Percentiles rank a stretch among this genome's conserved stretches.
Conservation (phyloP, 2,797 vertebrate genomes). For the Hozukius guyotensis region DNA sequence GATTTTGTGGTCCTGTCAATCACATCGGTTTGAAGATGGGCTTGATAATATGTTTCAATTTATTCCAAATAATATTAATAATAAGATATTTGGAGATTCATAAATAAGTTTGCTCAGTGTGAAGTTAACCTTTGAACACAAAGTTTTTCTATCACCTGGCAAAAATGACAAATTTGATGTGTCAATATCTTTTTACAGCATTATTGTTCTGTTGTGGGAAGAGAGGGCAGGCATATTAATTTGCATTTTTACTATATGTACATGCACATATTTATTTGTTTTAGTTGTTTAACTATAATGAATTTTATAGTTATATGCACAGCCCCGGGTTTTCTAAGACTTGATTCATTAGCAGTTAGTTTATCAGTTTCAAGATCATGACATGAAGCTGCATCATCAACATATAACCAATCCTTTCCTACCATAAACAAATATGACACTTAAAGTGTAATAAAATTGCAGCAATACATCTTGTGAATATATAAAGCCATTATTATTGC, state of each 20-base stretch:
- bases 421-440: not conserved
- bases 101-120: not conserved
- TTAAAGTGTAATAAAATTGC: not conserved
- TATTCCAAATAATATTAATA: constrained; percentile 20
- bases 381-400: not conserved
- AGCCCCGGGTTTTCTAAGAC: not conserved
- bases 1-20: constrained; percentile 1
- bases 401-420: not conserved
- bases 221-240: not conserved
- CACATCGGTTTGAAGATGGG: not conserved
- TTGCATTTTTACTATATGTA: not conserved
- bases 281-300: not conserved
- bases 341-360: not conserved
- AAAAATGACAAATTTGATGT: not conserved
- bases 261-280: not conserved
- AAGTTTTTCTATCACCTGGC: constrained; percentile 1
- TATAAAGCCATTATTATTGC: not conserved
- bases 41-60: constrained; percentile 2
- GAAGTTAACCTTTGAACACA: not conserved
- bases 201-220: not conserved
- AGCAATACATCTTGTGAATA: not conserved
- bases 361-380: not conserved
- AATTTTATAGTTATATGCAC: not conserved
- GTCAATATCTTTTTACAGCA: not conserved
- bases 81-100: not conserved